phyloP scores from a whole-genome alignment of 2,113 vertebrate species.

The Halcyon senegalensis region DNA sequence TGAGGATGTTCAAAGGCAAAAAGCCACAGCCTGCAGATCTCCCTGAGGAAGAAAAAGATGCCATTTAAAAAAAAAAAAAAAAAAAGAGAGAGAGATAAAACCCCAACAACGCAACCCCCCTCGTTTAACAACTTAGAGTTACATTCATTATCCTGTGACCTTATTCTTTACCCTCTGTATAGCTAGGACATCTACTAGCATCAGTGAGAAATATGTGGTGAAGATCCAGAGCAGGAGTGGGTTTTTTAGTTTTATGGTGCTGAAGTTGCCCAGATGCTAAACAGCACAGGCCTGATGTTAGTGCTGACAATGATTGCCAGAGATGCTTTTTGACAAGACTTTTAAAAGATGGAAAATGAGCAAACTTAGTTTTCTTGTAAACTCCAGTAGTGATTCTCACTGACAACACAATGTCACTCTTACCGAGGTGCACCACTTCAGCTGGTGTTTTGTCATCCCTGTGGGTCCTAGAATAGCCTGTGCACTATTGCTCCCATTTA shows the following conservation, averaged over 20 bases:
- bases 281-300: not conserved
- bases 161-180: slow-evolving; percentile 48
- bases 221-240: not conserved
- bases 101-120: not conserved
- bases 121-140: slow-evolving; percentile 26
- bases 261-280: not conserved
- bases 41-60: slow-evolving; percentile 65
- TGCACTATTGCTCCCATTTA: not conserved
- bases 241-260: not conserved
- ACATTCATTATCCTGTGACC: slow-evolving; percentile 54
- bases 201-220: not conserved
- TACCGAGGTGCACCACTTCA: not conserved
- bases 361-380: not conserved
- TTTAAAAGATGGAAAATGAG: not conserved
- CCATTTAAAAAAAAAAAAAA: slow-evolving; percentile 30
- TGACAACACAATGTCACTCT: not conserved
- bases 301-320: not conserved
- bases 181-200: not conserved
- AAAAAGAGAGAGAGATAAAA: not conserved
- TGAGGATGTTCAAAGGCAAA: slow-evolving; percentile 88
- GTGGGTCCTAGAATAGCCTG: not conserved
- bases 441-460: not conserved
- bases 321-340: not conserved
- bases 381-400: not conserved
- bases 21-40: slow-evolving; percentile 67